Evolutionary conservation across 2,797 vertebrate species (phyloP), one percentile per base, ranked within the genome.

Genomic region (Sternarchorhynchus goeldii): DNA sequence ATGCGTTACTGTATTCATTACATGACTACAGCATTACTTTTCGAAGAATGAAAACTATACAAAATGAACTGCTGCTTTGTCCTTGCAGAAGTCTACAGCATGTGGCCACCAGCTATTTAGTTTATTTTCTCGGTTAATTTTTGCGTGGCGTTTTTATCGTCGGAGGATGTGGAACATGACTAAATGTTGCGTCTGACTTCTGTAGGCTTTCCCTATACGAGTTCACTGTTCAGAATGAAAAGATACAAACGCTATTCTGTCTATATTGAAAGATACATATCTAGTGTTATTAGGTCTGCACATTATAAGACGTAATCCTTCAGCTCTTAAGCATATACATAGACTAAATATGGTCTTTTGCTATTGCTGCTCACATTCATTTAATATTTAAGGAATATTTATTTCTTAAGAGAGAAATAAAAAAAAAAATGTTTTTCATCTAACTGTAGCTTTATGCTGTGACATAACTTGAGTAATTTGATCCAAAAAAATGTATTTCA

Each of bases 301-400:
- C 39, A 67, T 67, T 29, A 29, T 64, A 65, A 3, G 6, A 41
- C 12, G 31, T 20, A 41, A 7, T 62, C 25, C 59, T 62, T 64
- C 32, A 20, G 63, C 21, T 32, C 34, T 34, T n/a, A 66, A n/a
- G 63, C 60, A 63, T 63, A 36, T 4, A 36, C 10, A 1, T 50
- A 0, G 45, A 50, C 45, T 50, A 50, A 50, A 50, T 50, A 50
- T 50, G 45, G 14, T 12, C 7, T 12, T 50, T 50, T 12, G 8
- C 31, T 62, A 62, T 32, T 62, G 59, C 62, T 64, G 62, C 62
- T 64, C 62, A 64, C 62, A 64, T n/a, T 64, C 17, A 64, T 12
- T 50, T 50, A 50, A 50, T 50, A 45, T 29, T 31, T 31, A 62
- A 31, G 62, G 34, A 8, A n/a, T 18, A 36, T n/a, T n/a, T 18